phyloP scores from a whole-genome alignment of 2,113 vertebrate species.

The Delphinapterus leucas region DNA sequence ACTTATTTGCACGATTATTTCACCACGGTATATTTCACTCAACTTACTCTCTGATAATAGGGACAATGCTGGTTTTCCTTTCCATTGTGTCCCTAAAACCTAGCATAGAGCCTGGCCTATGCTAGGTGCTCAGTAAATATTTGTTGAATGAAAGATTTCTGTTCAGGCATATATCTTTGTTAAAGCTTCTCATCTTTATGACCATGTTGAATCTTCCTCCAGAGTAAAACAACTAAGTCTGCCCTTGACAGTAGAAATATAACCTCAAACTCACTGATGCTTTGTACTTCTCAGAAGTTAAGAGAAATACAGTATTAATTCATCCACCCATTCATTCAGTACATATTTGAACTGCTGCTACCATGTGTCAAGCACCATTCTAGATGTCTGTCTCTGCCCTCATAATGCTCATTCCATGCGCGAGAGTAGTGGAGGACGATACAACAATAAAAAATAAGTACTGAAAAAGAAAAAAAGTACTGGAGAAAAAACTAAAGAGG shows the following conservation, averaged over 20 bases:
- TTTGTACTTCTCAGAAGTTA: slow-evolving; percentile 8
- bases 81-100: not conserved
- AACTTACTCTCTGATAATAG: not conserved
- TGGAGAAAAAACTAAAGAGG: not conserved
- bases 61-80: not conserved
- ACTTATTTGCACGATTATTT: slow-evolving; percentile 33
- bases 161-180: not conserved
- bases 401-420: not conserved
- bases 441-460: not conserved
- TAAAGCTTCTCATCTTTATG: slow-evolving; percentile 5
- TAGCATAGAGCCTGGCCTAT: not conserved
- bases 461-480: too few relatives aligned
- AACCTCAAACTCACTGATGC: not conserved
- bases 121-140: not conserved
- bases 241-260: not conserved
- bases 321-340: not conserved
- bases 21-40: not conserved
- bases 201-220: not conserved
- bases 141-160: not conserved
- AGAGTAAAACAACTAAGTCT: not conserved
- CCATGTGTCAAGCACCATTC: not conserved
- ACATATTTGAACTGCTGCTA: not conserved
- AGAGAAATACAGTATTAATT: not conserved
- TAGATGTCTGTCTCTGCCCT: not conserved
- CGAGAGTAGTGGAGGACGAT: not conserved